Evolutionary conservation across 2,888 invertebrate species (phyloP), one percentile per base, ranked within the genome.

Genomic region (Nomada ruficornis): DNA sequence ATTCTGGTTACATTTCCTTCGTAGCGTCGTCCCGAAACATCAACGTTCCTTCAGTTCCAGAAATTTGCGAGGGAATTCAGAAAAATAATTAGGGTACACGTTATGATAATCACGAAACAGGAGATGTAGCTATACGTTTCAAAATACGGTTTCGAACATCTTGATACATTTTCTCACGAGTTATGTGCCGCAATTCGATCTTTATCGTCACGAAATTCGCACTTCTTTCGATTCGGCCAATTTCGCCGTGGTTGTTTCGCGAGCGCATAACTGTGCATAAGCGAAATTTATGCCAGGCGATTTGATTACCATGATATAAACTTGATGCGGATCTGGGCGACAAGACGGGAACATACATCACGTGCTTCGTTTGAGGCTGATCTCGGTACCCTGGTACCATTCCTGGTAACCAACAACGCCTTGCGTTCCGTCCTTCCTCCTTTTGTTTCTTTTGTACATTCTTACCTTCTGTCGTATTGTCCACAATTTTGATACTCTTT

Each of bases 231-330:
- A 81, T 88, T 83, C 77, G 80, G 84, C 82, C 83, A 84, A 85
- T 86, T 84, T 82, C 76, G 77, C 67, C 57, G 68, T 67, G 82
- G 78, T 79, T 80, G 74, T 73, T 74, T 87, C 54, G 59, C 77
- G 81, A 77, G 86, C 89, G 90, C 90, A 92, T 92, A 92, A 92
- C 92, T 90, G 89, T 88, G 91, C 90, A 91, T 89, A 90, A 84
- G 88, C 86, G 80, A 90, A 92, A 92, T 92, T 92, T 91, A 91
- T 93, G 90, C 90, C 89, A 88, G 89, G 91, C 89, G 93, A 93
- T 93, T 93, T 93, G 93, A 94, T 93, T 93, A 93, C 93, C 91
- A 90, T 91, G 93, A 93, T 93, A 93, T 92, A 92, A 93, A 91
- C 90, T 92, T 93, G 92, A 93, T 92, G 92, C 90, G 90, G 90